Conservation (phyloP, 2,113 vertebrate genomes). For the Xiphophorus hellerii region DNA sequence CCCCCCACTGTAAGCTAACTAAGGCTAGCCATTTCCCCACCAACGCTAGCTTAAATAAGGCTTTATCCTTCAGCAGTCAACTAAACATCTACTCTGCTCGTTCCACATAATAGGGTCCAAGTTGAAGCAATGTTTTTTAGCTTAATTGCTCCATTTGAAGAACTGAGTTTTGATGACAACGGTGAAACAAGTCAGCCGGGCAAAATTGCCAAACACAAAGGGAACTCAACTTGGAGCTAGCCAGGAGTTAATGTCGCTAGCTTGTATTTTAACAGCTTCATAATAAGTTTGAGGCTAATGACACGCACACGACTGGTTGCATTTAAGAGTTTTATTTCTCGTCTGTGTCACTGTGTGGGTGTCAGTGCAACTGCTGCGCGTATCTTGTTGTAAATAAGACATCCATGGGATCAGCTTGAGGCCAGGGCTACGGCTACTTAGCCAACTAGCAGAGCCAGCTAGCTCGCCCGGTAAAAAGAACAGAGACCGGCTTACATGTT, state of each 20-base stretch:
- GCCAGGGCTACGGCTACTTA: conserved; percentile 70
- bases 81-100: not conserved
- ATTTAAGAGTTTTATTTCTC: not conserved
- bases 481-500: conserved; percentile 82
- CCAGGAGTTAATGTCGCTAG: conserved; percentile 54
- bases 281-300: not conserved
- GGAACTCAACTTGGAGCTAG: conserved; percentile 78
- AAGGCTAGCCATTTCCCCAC: conserved; percentile 48
- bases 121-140: not conserved
- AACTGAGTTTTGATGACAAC: conserved; percentile 9
- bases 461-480: conserved; percentile 66
- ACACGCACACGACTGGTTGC: not conserved
- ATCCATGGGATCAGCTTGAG: conserved; percentile 55
- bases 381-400: conserved; percentile 19
- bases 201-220: conserved; percentile 77
- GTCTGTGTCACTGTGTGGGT: conserved; percentile 25
- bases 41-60: conserved; percentile 47
- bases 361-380: conserved; percentile 35
- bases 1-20: conserved; percentile 71
- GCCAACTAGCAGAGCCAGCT: conserved; percentile 56
- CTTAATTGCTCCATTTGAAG: conserved; percentile 9
- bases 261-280: conserved; percentile 31
- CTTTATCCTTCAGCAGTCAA: conserved; percentile 24
- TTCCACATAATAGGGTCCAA: not conserved
- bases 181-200: conserved; percentile 56